These are phyloP conservation scores for Chauna torquata DNA, from an alignment of 2,113 vertebrate genomes.

Conservation along the genomic window DNA sequence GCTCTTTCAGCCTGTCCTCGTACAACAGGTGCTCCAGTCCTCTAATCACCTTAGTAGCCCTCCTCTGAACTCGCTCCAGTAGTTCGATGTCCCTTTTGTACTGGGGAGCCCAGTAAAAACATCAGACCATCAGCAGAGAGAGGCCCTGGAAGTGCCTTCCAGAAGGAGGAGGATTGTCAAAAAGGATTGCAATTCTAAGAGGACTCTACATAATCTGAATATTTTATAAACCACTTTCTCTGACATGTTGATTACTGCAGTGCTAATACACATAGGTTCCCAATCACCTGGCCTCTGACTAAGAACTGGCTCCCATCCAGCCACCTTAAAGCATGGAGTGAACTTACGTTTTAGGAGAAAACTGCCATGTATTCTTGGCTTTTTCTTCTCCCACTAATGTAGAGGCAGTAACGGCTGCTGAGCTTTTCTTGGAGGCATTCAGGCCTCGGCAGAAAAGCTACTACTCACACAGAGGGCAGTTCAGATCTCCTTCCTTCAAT, in stretches of 20 bases:
- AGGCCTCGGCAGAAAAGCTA: not conserved
- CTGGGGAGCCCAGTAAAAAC: no score
- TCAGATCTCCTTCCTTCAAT: not conserved
- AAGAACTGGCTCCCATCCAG: not conserved
- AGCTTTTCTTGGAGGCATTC: not conserved
- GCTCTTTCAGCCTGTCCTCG: no score
- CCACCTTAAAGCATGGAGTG: rapidly evolving
- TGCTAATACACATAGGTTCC: not conserved
- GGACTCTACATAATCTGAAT: not conserved
- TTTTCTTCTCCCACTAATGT: not conserved
- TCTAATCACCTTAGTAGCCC: no score
- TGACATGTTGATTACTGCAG: not conserved
- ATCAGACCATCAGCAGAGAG: not conserved
- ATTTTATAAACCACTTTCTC: not conserved
- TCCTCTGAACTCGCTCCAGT: no score
- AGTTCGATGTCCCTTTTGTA: no score
- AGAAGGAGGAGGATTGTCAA: not conserved
- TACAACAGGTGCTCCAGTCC: no score
- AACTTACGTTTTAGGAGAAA: not conserved
- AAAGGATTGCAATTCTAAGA: not conserved
- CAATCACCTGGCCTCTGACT: not conserved
- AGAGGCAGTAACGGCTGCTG: not conserved
- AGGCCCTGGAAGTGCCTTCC: not conserved
- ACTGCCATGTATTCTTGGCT: not conserved
- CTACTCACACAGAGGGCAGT: not conserved